Evolutionary conservation across 2,797 vertebrate genomes (phyloP), one percentile per base, ranked within the genome.

Genomic region (Chelon auratus): DNA sequence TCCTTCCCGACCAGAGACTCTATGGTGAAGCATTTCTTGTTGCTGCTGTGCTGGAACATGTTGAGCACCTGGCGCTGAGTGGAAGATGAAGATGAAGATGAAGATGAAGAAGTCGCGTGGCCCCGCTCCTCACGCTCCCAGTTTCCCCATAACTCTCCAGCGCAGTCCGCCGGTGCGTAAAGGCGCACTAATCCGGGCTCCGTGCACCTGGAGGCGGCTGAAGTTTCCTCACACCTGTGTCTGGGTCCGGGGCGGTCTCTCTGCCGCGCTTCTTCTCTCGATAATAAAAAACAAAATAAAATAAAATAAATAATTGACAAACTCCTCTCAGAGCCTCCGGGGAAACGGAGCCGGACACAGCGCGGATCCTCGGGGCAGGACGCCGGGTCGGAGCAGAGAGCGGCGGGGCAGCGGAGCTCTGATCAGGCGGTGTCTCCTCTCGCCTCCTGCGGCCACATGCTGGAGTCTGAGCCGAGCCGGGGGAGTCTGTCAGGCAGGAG

Each of bases 1-100:
- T 94, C 94, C 85, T 95, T 95, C 73, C 94, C 95, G 33, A 95
- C 94, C 77, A 95, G 93, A 70, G 95, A 92, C 87, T 96, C 95
- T 39, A 96, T 96, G 68, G 93, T 95, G 89, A 96, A 96, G 58
- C 94, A 94, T 51, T 95, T 95, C 82, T 95, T 95, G 71, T 67
- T 89, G 12, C 13, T 74, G 66, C 87, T 59, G 77, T 93, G 91
- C 79, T 94, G 94, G 67, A 94, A 95, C 95, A 95, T 95, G 1
- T 12, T 85, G 0, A 33, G 12, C 56, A 72, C 68, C 74, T 65
- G 80, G 18, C 43, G 59, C 57, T 6, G 55, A 50, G 51, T 9
- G 47, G 22, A n/a, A 30, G 43, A 26, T 26, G 51, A 5, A 0
- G 45, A 47, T 17, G 22, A n/a, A 30, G 43, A 26, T 26, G 51